phyloP scores from a whole-genome alignment of 1,140 invertebrate genomes.

The Homalodisca vitripennis region DNA sequence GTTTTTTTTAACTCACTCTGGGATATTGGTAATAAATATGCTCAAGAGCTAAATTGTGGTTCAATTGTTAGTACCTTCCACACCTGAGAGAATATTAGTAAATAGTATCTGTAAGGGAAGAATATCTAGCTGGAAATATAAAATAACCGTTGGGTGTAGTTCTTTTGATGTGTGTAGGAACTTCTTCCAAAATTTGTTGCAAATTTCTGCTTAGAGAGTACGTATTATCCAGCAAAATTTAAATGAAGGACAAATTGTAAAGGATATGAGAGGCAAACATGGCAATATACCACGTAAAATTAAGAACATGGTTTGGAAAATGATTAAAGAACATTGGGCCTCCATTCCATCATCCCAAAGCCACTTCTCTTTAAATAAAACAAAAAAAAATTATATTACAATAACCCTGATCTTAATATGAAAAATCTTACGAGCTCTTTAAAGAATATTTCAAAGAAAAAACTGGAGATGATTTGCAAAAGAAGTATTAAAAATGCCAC shows the following conservation, averaged over 20 bases:
- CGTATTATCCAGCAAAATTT: slow-evolving; percentile 23
- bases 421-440: slow-evolving; percentile 22
- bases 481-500: slow-evolving; percentile 14
- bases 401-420: slow-evolving; percentile 6
- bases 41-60: no score
- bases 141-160: background rate
- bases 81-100: no score
- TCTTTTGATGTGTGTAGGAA: slow-evolving; percentile 14
- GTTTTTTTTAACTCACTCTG: no score
- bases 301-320: slow-evolving; percentile 5
- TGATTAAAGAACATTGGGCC: slow-evolving; percentile 28
- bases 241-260: slow-evolving; percentile 7
- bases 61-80: no score
- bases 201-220: slow-evolving; percentile 20
- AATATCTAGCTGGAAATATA: slow-evolving; percentile 14
- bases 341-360: slow-evolving; percentile 19
- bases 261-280: slow-evolving; percentile 25
- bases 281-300: slow-evolving; percentile 19
- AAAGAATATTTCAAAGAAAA: slow-evolving; percentile 11
- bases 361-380: slow-evolving; percentile 14
- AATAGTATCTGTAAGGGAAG: no score
- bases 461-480: slow-evolving; percentile 1
- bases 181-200: slow-evolving; percentile 9
- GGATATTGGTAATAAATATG: no score
- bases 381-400: background rate